Evolutionary conservation across 2,113 vertebrate genomes (phyloP).

Genomic region (Okapia johnstoni): DNA sequence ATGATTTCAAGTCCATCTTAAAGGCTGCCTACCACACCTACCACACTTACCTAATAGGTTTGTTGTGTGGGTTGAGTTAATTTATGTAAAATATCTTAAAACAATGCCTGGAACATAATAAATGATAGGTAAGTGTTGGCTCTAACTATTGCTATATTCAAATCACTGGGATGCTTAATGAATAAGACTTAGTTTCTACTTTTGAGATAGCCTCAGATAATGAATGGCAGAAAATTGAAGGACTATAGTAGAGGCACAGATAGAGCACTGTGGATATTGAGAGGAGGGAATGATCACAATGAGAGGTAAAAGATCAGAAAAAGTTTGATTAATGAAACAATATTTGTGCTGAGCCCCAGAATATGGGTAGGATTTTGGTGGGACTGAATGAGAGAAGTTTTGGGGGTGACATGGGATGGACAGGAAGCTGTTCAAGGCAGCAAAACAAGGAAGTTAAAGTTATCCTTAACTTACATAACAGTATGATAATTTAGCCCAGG

Average conservation of each 20-base stretch:
- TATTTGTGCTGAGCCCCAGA: background rate
- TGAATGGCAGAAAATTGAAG: background rate
- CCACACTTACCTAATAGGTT: background rate
- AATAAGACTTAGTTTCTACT: background rate
- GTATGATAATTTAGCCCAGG: background rate
- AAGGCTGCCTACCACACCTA: background rate
- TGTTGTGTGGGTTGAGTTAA: background rate
- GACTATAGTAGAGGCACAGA: background rate
- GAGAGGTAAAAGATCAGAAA: background rate
- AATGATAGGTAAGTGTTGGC: background rate
- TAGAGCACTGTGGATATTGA: background rate
- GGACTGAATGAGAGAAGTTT: background rate
- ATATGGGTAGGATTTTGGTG: background rate
- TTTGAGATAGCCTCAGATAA: background rate
- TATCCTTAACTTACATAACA: background rate
- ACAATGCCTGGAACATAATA: background rate
- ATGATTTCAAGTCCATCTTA: background rate
- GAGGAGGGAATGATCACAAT: background rate
- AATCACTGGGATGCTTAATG: background rate
- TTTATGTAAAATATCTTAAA: background rate
- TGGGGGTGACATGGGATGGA: background rate
- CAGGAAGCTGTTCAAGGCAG: background rate
- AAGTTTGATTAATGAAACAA: background rate
- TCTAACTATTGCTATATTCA: background rate
- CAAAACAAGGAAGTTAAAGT: background rate